A percentile compares a stretch with the other conserved stretches of the same genome.
Conservation (phyloP, 2,888 invertebrate genomes). For the Eubasilissa splendida region DNA sequence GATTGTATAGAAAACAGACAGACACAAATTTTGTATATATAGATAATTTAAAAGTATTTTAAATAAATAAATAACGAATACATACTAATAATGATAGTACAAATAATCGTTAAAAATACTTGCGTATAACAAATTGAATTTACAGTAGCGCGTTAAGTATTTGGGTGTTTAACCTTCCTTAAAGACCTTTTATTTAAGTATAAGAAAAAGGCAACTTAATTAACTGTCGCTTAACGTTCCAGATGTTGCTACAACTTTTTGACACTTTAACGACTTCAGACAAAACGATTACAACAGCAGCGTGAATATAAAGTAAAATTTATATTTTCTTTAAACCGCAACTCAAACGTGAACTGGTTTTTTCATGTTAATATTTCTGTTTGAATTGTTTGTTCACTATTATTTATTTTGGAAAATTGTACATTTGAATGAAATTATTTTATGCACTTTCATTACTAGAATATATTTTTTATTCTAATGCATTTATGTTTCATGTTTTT, state of each 20-base stretch:
- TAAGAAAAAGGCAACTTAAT: slow-evolving; percentile 11
- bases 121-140: no score
- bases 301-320: neutral
- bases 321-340: neutral
- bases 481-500: no score
- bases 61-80: no score
- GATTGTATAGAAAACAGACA: no score
- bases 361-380: neutral
- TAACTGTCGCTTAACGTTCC: slow-evolving; percentile 27
- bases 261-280: slow-evolving; percentile 18
- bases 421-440: neutral
- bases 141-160: no score
- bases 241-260: slow-evolving; percentile 9
- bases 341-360: neutral
- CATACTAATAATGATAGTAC: no score
- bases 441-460: neutral
- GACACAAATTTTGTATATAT: no score
- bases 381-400: neutral
- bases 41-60: no score
- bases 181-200: no score
- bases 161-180: no score
- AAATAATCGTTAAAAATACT: no score
- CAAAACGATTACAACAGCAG: neutral
- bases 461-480: no score
- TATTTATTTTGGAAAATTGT: neutral